Evolutionary conservation across 2,797 vertebrate species (phyloP).

Genomic region (Tolypeutes matacus): DNA sequence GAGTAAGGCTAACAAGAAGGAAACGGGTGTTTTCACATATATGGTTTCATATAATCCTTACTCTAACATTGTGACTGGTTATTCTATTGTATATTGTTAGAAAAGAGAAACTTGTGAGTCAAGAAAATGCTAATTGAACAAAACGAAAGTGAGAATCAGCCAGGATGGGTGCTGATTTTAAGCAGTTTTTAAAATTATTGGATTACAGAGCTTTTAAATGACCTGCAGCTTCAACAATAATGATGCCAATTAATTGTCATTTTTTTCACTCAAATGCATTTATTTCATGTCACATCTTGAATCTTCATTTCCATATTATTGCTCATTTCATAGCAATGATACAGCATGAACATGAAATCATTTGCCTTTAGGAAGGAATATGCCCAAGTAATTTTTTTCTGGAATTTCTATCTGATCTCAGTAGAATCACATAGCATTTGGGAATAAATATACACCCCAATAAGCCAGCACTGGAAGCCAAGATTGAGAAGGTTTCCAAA

Average conservation of each 20-base stretch:
- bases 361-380: background rate
- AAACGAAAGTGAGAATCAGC: background rate
- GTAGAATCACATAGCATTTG: background rate
- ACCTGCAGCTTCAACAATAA: background rate
- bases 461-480: constrained; percentile 38
- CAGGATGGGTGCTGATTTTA: background rate
- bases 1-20: background rate
- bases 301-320: background rate
- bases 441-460: constrained; percentile 40
- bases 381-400: background rate
- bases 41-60: background rate
- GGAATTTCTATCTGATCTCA: background rate
- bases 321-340: background rate
- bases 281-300: background rate
- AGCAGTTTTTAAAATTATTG: background rate
- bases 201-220: background rate
- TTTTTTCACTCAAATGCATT: background rate
- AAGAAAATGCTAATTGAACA: background rate
- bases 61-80: background rate
- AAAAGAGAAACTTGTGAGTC: background rate
- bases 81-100: background rate
- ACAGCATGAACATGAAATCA: background rate
- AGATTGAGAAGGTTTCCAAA: constrained; percentile 55
- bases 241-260: background rate
- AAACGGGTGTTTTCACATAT: background rate